Evolutionary conservation across 2,113 vertebrate species (phyloP).

Genomic region (Tetrax tetrax): DNA sequence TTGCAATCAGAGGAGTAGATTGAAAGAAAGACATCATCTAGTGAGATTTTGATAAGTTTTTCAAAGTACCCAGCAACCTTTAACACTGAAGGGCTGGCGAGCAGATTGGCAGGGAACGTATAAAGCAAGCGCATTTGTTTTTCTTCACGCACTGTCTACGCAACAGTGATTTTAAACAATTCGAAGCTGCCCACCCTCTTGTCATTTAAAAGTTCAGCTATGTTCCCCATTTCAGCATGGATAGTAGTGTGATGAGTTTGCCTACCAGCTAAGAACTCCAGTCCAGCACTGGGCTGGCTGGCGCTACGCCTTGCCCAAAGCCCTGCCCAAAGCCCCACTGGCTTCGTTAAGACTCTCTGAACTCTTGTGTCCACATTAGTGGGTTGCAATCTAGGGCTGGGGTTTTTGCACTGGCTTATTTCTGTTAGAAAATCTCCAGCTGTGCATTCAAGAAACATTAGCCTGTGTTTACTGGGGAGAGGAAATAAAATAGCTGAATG

Average conservation of each 20-base stretch:
- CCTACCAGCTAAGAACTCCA: background rate
- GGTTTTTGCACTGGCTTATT: background rate
- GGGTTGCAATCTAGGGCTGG: background rate
- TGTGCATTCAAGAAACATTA: background rate
- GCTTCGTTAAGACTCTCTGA: background rate
- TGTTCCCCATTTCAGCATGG: background rate
- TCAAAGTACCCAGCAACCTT: background rate
- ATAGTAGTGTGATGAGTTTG: background rate
- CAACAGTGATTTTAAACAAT: background rate
- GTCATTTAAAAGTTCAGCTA: background rate
- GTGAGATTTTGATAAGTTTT: background rate
- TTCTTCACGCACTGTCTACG: background rate
- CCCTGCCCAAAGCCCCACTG: background rate
- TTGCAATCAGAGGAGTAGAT: background rate
- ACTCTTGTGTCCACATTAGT: background rate
- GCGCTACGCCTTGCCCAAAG: background rate
- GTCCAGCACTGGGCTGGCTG: background rate
- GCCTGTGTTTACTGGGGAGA: background rate
- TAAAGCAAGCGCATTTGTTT: background rate
- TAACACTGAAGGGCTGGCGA: background rate
- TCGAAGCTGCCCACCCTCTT: background rate
- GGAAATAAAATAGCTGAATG: background rate
- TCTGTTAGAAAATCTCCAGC: background rate
- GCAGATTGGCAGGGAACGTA: background rate
- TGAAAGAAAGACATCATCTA: background rate